Conservation (phyloP, 2,888 invertebrate genomes). For the Spodoptera exigua region DNA sequence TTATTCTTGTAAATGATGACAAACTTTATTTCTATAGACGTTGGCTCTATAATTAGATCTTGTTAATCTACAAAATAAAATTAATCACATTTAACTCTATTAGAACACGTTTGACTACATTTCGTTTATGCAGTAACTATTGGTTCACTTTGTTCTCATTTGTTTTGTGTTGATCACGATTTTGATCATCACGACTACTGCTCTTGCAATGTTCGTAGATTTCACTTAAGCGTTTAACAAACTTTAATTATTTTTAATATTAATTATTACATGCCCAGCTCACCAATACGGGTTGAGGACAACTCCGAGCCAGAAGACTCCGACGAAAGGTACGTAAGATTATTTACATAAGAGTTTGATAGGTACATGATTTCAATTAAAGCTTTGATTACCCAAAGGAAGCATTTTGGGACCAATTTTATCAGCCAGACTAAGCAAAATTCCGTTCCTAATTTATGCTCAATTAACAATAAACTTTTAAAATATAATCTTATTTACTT, state of each 20-base stretch:
- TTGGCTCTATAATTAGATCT: too few species aligned
- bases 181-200: background rate
- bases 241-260: background rate
- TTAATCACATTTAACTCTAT: too few species aligned
- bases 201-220: background rate
- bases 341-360: background rate
- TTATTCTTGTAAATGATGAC: conserved; percentile 9
- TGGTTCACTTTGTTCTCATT: too few species aligned
- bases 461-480: too few species aligned
- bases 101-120: too few species aligned
- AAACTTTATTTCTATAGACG: too few species aligned
- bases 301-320: conserved; percentile 57
- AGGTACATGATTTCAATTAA: background rate
- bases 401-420: conserved; percentile 1
- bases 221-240: background rate
- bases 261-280: conserved; percentile 29
- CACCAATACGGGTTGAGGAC: conserved; percentile 55
- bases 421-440: background rate
- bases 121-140: too few species aligned
- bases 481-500: too few species aligned
- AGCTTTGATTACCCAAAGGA: background rate
- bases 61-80: too few species aligned
- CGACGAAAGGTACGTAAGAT: conserved; percentile 45
- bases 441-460: too few species aligned
- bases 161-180: too few species aligned